Percentiles rank a stretch among this genome's conserved stretches.
Conservation (phyloP, 2,797 vertebrate species). For the Microchirus variegatus region DNA sequence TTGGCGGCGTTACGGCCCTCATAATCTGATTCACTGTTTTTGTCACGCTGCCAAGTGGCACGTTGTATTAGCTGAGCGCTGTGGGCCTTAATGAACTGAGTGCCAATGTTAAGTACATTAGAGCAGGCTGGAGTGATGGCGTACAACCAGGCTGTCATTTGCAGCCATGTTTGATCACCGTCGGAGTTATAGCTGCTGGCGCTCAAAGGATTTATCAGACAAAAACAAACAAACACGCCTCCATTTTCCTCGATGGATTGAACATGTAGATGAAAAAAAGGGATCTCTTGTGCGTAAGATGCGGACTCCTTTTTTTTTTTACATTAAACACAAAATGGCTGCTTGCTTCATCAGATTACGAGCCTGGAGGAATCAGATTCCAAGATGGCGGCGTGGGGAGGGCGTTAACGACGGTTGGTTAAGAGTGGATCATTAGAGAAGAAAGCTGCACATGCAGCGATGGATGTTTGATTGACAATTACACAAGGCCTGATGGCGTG, state of each 20-base stretch:
- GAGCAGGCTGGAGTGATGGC: slow-evolving; percentile 57
- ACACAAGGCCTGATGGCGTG: slow-evolving; percentile 8
- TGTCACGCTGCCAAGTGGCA: slow-evolving; percentile 77
- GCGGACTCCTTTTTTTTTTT: slow-evolving; percentile 14
- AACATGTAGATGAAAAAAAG: not conserved
- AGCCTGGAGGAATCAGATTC: slow-evolving; percentile 20
- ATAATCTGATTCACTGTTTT: slow-evolving; percentile 79
- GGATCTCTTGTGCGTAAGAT: not conserved
- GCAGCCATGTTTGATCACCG: slow-evolving; percentile 63
- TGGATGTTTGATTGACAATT: slow-evolving; percentile 33
- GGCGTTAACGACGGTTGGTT: slow-evolving; percentile 4
- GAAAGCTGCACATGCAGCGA: slow-evolving; percentile 12
- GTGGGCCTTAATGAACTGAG: slow-evolving; percentile 74
- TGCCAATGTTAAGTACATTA: slow-evolving; percentile 68
- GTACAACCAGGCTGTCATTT: slow-evolving; percentile 53
- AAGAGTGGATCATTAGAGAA: not conserved
- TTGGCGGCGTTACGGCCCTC: slow-evolving; percentile 67
- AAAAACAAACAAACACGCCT: not conserved
- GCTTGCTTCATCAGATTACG: slow-evolving; percentile 11
- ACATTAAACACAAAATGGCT: slow-evolving; percentile 62
- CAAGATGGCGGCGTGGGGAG: slow-evolving; percentile 54
- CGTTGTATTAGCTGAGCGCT: slow-evolving; percentile 64
- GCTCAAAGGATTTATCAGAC: slow-evolving; percentile 14
- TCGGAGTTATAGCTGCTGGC: slow-evolving; percentile 34
- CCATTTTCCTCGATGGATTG: not conserved